Conservation (phyloP, 2,113 vertebrate species). For the Hoplias malabaricus region DNA sequence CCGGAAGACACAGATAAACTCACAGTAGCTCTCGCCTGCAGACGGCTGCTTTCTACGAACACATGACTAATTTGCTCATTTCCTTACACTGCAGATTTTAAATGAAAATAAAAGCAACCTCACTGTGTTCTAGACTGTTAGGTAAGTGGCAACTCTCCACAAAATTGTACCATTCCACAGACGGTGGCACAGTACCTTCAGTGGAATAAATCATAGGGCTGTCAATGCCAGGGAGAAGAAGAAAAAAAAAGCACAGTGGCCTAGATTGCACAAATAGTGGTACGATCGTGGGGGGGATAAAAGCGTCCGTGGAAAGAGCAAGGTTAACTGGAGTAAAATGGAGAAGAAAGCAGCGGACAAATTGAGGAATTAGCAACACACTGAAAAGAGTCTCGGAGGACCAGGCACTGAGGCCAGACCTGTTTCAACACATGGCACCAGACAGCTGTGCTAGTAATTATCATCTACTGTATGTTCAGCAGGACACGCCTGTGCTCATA, state of each 20-base stretch:
- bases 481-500: constrained; percentile 61
- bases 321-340: constrained; percentile 68
- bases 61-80: constrained; percentile 62
- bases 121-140: constrained; percentile 32
- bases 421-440: constrained; percentile 71
- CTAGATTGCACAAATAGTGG: constrained; percentile 68
- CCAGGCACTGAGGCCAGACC: constrained; percentile 65
- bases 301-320: constrained; percentile 53
- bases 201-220: constrained; percentile 60
- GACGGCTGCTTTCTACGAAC: constrained; percentile 48
- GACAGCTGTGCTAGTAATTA: constrained; percentile 76
- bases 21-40: constrained; percentile 51
- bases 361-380: constrained; percentile 76
- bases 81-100: constrained; percentile 57
- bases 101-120: constrained; percentile 51
- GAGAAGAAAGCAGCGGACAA: constrained; percentile 67
- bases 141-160: constrained; percentile 35
- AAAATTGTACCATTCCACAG: constrained; percentile 47
- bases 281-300: constrained; percentile 57
- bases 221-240: constrained; percentile 45
- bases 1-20: constrained; percentile 65
- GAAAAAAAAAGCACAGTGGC: constrained; percentile 44
- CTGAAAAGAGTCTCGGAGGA: constrained; percentile 68
- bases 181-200: constrained; percentile 48
- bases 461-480: constrained; percentile 67